Conservation (phyloP, 2,113 vertebrate genomes). For the Mirza zaza region DNA sequence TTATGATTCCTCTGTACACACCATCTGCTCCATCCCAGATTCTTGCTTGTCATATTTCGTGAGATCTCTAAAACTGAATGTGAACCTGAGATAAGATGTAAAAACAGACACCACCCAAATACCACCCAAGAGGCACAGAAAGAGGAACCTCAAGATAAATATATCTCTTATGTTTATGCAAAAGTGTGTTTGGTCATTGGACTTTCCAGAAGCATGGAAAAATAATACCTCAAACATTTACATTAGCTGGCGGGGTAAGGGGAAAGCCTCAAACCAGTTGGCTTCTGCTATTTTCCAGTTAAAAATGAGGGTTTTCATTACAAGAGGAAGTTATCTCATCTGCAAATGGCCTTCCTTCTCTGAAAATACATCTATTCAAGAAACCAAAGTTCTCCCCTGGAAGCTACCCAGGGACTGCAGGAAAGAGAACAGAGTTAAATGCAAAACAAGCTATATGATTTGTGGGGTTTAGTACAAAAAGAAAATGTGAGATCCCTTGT, state of each 20-base stretch:
- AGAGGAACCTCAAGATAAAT: constrained; percentile 68
- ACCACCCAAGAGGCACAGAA: constrained; percentile 46
- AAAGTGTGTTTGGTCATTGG: background rate
- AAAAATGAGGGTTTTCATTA: constrained; percentile 24
- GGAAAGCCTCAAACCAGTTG: background rate
- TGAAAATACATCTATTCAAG: background rate
- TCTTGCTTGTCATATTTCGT: background rate
- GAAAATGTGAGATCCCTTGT: background rate
- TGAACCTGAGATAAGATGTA: background rate
- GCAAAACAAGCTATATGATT: background rate
- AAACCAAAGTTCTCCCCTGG: background rate
- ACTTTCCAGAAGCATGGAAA: constrained; percentile 67
- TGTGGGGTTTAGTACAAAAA: background rate
- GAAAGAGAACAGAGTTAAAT: background rate
- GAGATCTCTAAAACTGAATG: background rate
- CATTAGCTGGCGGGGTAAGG: background rate
- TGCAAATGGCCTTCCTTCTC: background rate
- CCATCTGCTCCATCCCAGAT: background rate
- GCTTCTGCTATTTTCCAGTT: background rate
- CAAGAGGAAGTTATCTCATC: background rate
- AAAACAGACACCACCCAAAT: background rate
- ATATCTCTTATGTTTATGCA: constrained; percentile 61
- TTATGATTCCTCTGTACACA: fast-evolving
- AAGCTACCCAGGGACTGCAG: background rate
- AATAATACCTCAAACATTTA: constrained; percentile 53